phyloP scores from a whole-genome alignment of 2,797 vertebrate species.

The Epinephelus malabaricus region DNA sequence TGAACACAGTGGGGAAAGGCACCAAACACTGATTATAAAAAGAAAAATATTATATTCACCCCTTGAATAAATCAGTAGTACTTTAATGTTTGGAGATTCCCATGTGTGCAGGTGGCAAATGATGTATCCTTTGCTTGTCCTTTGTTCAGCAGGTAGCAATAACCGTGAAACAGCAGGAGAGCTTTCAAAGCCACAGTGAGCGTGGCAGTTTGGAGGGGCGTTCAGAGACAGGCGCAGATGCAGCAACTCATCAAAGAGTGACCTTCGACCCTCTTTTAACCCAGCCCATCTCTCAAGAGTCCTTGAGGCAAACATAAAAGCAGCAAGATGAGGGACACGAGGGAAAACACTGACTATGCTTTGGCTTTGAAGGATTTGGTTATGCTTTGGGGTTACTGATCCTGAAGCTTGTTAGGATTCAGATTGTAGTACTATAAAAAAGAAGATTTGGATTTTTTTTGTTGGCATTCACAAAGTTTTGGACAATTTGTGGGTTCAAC shows the following conservation, averaged over 20 bases:
- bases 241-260: constrained; percentile 42
- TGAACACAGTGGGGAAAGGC: neutral
- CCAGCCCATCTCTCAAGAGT: constrained; percentile 36
- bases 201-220: constrained; percentile 6
- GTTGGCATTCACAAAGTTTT: neutral
- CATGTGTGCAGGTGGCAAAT: constrained; percentile 25
- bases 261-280: constrained; percentile 50
- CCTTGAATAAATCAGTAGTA: neutral
- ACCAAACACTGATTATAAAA: neutral
- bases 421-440: constrained; percentile 2
- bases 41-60: neutral
- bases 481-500: neutral
- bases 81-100: neutral
- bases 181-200: constrained; percentile 32
- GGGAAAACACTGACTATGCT: constrained; percentile 15
- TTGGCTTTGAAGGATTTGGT: constrained; percentile 15
- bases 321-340: constrained; percentile 5
- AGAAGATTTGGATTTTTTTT: neutral
- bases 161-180: constrained; percentile 48
- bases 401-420: constrained; percentile 20
- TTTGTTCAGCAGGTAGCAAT: constrained; percentile 38
- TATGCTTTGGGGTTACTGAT: constrained; percentile 22
- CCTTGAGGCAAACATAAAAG: constrained; percentile 42
- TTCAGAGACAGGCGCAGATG: constrained; percentile 42
- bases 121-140: constrained; percentile 31